Base-by-base conservation (phyloP, 2,797 vertebrate genomes). In the Sternarchorhynchus goeldii region DNA sequence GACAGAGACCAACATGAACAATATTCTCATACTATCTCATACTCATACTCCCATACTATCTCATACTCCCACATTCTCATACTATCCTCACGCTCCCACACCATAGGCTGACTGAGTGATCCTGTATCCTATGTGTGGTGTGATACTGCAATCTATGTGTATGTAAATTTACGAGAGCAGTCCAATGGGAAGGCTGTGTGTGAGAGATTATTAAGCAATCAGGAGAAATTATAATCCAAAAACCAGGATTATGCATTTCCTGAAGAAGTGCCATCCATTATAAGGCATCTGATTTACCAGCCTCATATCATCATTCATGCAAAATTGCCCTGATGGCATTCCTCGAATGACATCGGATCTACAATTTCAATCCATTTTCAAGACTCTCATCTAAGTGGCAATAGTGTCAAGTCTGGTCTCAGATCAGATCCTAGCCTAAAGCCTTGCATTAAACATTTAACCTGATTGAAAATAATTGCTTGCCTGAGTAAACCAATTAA, bases 171-270 rank as follows among this genome's bases (percentile, higher is more conserved):
- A 12, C 53, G 65, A 8, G 29, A 4, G n/a, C 18, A n/a, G 12
- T 56, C 66, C 53, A 71, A 57, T 5, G 60, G 34, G 59, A 45
- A 2, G 32, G 36, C 10, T 25, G 25, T 25, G 25, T 25, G 59
- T 66, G 29, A 21, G 69, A 68, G 75, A 73, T 77, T 57, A 73
- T 18, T 32, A 72, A 73, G 20, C 50, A 77, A 73, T 73, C 63
- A 68, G 6, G 58, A 73, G 39, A 50, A 76, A 73, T 53, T 74
- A 18, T 34, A 62, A 25, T 77, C 64, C 41, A 36, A 55, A 55
- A 53, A 73, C 39, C n/a, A 14, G 58, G 45, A 64, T 78, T 74
- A 70, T 70, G 64, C 59, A 20, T 7, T 64, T 36, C 18, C n/a
- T 58, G 25, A 41, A 57, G 65, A 45, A 60, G 7, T 34, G 14